phyloP scores from a whole-genome alignment of 2,113 vertebrate species.

The Globicephala melas region DNA sequence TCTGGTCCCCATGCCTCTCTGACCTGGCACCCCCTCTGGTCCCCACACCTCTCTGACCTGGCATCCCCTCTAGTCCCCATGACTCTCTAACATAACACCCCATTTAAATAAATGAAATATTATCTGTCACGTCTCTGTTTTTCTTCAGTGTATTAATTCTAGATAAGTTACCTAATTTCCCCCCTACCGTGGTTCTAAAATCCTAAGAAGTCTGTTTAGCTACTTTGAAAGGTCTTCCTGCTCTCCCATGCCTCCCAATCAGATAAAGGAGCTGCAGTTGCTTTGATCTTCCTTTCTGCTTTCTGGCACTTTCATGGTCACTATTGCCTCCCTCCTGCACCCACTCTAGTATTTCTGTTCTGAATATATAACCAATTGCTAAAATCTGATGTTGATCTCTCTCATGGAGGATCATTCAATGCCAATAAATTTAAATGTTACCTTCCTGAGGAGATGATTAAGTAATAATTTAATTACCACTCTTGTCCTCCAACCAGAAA shows the following conservation, averaged over 20 bases:
- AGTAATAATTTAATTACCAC: background rate
- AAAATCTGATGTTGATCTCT: background rate
- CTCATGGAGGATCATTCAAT: background rate
- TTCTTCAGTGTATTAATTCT: background rate
- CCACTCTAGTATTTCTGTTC: background rate
- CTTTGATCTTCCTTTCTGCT: background rate
- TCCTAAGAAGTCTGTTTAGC: background rate
- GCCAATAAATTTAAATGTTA: background rate
- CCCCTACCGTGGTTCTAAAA: background rate
- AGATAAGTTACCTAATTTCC: background rate
- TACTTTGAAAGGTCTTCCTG: background rate
- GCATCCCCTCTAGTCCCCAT: background rate
- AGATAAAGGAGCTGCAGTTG: background rate
- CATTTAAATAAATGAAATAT: background rate
- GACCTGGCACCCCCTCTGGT: background rate
- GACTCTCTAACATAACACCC: background rate
- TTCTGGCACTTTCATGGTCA: background rate
- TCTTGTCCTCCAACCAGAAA: background rate
- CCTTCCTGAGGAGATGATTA: background rate
- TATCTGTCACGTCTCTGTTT: background rate
- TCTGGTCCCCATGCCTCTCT: background rate
- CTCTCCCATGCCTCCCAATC: background rate
- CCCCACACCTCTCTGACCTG: fast-evolving
- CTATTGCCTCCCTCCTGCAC: background rate
- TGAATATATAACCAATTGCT: background rate